Evolutionary conservation across 1,140 invertebrate species (phyloP).

Genomic region (Bradysia coprophila): DNA sequence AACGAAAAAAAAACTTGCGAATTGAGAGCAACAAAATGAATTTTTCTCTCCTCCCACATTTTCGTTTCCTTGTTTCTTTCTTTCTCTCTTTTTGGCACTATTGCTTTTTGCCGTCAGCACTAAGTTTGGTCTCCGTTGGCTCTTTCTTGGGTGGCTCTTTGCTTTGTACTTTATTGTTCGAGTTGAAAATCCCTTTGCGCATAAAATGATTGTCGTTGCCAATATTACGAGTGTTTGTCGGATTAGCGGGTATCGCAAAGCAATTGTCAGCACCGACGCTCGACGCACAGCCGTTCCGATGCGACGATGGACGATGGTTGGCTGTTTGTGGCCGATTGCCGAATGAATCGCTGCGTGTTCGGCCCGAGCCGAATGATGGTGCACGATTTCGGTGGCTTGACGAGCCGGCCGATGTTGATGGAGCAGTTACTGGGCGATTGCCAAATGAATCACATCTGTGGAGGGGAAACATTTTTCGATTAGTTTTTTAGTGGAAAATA

Average conservation of each 20-base stretch:
- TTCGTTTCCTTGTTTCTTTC: background rate
- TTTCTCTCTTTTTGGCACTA: background rate
- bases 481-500: too few species aligned
- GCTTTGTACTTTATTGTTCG: background rate
- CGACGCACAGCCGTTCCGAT: too few species aligned
- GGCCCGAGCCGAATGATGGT: conserved; percentile 23
- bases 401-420: too few species aligned
- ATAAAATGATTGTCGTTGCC: background rate
- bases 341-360: conserved; percentile 21
- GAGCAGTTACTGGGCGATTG: conserved; percentile 19
- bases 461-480: background rate
- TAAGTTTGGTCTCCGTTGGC: background rate
- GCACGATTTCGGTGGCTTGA: conserved; percentile 11
- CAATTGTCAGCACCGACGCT: too few species aligned
- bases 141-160: background rate
- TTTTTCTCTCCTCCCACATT: background rate
- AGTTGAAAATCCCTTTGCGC: background rate
- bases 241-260: background rate
- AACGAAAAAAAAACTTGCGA: too few species aligned
- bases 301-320: conserved; percentile 5
- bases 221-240: background rate
- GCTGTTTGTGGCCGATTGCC: conserved; percentile 21
- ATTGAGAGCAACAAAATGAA: too few species aligned
- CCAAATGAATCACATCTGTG: conserved; percentile 2
- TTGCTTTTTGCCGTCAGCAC: background rate